Percentiles rank a stretch among this genome's conserved stretches.
Evolutionary conservation across 2,888 invertebrate species (phyloP).

Genomic region (Patella depressa): DNA sequence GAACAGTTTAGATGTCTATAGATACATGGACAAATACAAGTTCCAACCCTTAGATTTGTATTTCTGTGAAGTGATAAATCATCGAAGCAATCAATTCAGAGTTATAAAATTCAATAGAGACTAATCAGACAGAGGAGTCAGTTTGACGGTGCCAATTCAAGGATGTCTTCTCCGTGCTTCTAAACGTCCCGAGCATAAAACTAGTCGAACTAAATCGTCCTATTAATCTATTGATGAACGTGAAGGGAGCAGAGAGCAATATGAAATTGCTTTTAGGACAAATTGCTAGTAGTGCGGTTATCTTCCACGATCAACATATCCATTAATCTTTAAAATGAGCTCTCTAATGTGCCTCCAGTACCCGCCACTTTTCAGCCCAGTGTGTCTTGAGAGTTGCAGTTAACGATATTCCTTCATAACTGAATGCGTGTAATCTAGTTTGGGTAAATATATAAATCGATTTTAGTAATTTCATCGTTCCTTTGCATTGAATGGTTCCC

Average conservation of each 20-base stretch:
- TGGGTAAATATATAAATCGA: conserved; percentile 38
- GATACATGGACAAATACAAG: too few relatives aligned
- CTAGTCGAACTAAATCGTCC: conserved; percentile 12
- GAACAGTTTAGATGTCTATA: too few relatives aligned
- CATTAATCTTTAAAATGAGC: conserved; percentile 19
- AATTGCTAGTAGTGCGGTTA: conserved; percentile 16
- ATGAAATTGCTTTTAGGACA: conserved; percentile 22
- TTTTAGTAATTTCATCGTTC: conserved; percentile 21
- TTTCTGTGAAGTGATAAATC: neutral
- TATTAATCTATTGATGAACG: conserved; percentile 21
- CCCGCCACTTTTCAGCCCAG: neutral
- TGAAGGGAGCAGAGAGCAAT: conserved; percentile 17
- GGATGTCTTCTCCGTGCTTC: too few relatives aligned
- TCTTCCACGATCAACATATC: conserved; percentile 15
- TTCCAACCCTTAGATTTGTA: too few relatives aligned
- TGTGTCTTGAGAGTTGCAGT: too few relatives aligned
- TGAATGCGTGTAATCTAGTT: conserved; percentile 40
- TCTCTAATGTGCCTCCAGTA: conserved; percentile 20
- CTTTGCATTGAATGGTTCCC: too few relatives aligned
- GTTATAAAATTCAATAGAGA: conserved; percentile 10
- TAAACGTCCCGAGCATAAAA: too few relatives aligned
- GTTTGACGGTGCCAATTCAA: too few relatives aligned
- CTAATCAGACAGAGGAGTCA: too few relatives aligned
- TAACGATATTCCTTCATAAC: too few relatives aligned
- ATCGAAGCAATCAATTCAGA: neutral